Evolutionary conservation across 2,113 vertebrate genomes (phyloP).

Genomic region (Malurus melanocephalus): DNA sequence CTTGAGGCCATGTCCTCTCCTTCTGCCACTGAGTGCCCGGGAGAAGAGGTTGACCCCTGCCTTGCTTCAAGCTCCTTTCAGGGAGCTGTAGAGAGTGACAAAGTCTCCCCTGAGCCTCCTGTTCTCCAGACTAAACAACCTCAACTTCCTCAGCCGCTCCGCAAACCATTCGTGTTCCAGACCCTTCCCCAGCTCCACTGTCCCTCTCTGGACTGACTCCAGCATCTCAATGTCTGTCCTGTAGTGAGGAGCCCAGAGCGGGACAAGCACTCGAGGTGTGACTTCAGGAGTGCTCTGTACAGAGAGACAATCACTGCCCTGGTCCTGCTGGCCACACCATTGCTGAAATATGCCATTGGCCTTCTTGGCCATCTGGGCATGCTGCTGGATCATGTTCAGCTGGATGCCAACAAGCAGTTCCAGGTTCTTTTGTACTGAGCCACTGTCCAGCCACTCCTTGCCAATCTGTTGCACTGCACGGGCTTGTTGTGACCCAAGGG

Average conservation of each 20-base stretch:
- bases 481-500: background rate
- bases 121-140: background rate
- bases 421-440: background rate
- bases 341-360: background rate
- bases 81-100: background rate
- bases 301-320: background rate
- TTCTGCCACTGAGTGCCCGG: background rate
- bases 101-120: background rate
- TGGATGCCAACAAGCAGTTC: background rate
- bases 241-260: background rate
- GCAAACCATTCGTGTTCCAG: background rate
- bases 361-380: background rate
- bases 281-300: too few species aligned
- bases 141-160: background rate
- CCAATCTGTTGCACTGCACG: accelerated
- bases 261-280: accelerated
- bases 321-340: background rate
- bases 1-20: background rate
- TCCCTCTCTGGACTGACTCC: background rate
- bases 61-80: background rate
- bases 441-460: background rate
- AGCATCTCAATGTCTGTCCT: background rate
- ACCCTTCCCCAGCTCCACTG: background rate
- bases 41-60: background rate
- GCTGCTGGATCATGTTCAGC: background rate